phyloP scores from a whole-genome alignment of 1,140 invertebrate genomes.

The Drosophila ambigua region DNA sequence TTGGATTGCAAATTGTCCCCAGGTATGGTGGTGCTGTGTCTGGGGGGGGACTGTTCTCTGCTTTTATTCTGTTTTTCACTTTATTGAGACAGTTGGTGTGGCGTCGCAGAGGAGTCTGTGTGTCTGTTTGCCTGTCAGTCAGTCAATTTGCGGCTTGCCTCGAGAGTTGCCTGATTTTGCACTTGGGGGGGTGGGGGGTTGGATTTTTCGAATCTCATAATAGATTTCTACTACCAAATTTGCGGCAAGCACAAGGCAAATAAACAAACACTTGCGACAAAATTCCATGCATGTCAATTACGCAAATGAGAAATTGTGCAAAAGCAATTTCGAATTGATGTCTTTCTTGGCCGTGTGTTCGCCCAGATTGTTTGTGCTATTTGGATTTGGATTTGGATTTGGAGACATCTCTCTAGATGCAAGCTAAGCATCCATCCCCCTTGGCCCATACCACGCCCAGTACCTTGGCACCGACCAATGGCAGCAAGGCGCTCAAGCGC shows the following conservation, averaged over 20 bases:
- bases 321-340: constrained; percentile 34
- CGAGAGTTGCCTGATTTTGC: not conserved
- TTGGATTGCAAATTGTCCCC: constrained; percentile 47
- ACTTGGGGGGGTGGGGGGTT: too few relatives aligned
- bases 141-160: constrained; percentile 34
- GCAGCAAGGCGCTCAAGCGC: constrained; percentile 29
- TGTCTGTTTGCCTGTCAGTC: not conserved
- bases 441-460: constrained; percentile 13
- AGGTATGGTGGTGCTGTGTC: constrained; percentile 15
- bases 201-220: too few relatives aligned
- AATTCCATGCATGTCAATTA: constrained; percentile 33
- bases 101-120: not conserved
- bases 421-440: not conserved
- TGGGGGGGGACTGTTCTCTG: not conserved
- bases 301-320: constrained; percentile 22
- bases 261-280: constrained; percentile 19
- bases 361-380: constrained; percentile 30
- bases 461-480: constrained; percentile 33
- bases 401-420: not conserved
- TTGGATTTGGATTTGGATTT: not conserved
- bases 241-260: constrained; percentile 26
- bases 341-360: constrained; percentile 9
- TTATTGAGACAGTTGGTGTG: constrained; percentile 32
- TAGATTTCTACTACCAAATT: not conserved
- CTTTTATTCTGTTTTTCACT: constrained; percentile 18